These are phyloP conservation scores for Phoebastria nigripes DNA, from an alignment of 2,797 vertebrate genomes.

Conservation along the genomic window DNA sequence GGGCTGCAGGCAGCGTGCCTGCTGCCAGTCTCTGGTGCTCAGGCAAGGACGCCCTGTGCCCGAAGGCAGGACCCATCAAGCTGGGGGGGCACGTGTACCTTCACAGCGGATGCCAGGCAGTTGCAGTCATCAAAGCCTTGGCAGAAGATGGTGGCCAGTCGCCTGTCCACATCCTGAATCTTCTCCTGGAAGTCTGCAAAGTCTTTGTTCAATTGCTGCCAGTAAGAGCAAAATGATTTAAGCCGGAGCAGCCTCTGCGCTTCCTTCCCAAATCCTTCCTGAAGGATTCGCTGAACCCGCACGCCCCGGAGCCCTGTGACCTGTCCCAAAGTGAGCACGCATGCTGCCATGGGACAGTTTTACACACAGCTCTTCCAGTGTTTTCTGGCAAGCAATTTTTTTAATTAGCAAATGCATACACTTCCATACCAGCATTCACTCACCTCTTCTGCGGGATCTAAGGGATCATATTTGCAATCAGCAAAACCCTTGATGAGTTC, in stretches of 20 bases:
- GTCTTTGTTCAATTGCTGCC: slow-evolving; percentile 70
- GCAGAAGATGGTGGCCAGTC: slow-evolving; percentile 75
- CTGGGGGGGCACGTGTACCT: slow-evolving; percentile 44
- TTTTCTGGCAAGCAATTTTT: background rate
- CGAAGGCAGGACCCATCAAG: rapidly evolving
- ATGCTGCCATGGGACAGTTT: background rate
- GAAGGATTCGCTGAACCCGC: background rate
- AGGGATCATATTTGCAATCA: slow-evolving; percentile 73
- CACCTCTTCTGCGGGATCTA: slow-evolving; percentile 73
- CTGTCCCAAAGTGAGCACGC: rapidly evolving
- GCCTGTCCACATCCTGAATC: slow-evolving; percentile 73
- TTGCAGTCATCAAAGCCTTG: slow-evolving; percentile 71
- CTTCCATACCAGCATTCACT: background rate
- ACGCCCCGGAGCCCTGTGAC: rapidly evolving
- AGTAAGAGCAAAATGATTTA: background rate
- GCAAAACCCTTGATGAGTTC: slow-evolving; percentile 69
- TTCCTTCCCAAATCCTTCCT: background rate
- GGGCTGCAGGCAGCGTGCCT: background rate
- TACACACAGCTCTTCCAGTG: rapidly evolving
- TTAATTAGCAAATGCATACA: background rate
- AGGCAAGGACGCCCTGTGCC: rapidly evolving
- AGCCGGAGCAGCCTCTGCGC: rapidly evolving
- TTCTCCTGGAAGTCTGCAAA: slow-evolving; percentile 73
- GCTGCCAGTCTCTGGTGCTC: background rate
- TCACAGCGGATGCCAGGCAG: slow-evolving; percentile 57